These are phyloP conservation scores for Montipora efflorescens DNA, from an alignment of 64 coral and sea anemone species.

Conservation along the genomic window DNA sequence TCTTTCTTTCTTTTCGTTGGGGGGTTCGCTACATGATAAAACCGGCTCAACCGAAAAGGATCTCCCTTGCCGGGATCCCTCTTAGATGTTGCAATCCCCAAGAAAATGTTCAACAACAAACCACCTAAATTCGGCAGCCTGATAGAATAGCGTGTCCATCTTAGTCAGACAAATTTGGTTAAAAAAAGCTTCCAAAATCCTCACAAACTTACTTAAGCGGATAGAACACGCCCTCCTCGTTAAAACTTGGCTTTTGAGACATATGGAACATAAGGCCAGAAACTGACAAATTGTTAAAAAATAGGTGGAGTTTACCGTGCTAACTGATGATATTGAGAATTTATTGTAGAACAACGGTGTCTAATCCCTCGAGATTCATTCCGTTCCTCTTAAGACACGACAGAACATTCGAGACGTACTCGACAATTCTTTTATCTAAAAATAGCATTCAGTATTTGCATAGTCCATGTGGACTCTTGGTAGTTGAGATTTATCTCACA, in stretches of 20 bases:
- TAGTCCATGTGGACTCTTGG: no score
- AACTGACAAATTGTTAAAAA: no score
- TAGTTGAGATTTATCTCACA: neutral
- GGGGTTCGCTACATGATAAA: neutral
- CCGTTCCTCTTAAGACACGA: neutral
- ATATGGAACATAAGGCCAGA: no score
- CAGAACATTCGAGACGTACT: conserved; percentile 5
- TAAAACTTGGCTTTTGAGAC: neutral
- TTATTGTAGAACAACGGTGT: neutral
- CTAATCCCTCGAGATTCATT: neutral
- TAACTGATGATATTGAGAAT: neutral
- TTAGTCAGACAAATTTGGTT: no score
- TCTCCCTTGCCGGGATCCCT: no score
- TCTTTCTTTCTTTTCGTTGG: neutral
- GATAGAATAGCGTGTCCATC: no score
- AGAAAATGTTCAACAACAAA: no score
- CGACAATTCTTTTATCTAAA: neutral
- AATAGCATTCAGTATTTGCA: neutral
- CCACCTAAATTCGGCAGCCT: no score
- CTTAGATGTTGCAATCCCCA: no score
- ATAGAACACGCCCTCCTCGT: neutral
- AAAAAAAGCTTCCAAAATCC: no score
- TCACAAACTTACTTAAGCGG: neutral
- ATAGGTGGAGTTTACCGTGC: neutral
- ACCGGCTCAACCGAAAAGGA: neutral